Evolutionary conservation across 2,113 vertebrate genomes (phyloP).

Genomic region (Podarcis cretensis): DNA sequence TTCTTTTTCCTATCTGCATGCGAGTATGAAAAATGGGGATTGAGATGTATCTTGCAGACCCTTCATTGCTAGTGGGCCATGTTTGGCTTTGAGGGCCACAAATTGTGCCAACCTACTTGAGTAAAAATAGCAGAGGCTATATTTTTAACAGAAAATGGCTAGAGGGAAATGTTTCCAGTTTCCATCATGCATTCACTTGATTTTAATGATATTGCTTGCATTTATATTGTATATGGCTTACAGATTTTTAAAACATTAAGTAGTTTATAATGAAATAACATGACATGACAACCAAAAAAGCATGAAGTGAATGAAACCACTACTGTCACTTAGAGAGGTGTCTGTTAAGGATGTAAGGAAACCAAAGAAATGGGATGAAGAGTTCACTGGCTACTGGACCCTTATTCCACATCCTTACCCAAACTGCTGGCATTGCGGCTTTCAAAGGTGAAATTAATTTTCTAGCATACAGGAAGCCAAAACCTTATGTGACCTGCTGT

Average conservation of each 20-base stretch:
- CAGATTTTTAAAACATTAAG: too few species aligned
- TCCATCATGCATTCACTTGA: fast-evolving
- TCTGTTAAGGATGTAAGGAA: constrained; percentile 43
- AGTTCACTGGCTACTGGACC: constrained; percentile 23
- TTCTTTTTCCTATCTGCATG: too few species aligned
- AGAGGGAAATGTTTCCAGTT: not conserved
- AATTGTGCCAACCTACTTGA: not conserved
- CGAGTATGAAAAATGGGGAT: not conserved
- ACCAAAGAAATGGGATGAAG: constrained; percentile 21
- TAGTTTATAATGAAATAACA: too few species aligned
- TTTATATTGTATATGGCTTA: too few species aligned
- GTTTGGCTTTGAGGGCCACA: not conserved
- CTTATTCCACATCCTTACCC: not conserved
- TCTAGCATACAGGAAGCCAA: constrained; percentile 39
- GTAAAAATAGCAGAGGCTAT: not conserved
- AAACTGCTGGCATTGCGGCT: not conserved
- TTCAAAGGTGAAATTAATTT: constrained; percentile 56
- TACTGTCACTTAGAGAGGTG: not conserved
- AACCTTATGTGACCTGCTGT: constrained; percentile 45
- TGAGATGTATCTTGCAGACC: not conserved
- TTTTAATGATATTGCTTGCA: not conserved
- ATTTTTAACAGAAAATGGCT: not conserved
- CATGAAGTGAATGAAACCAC: constrained; percentile 12
- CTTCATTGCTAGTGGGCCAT: not conserved
- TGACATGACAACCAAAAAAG: not conserved